A percentile compares a stretch with the other conserved stretches of the same genome.
Conservation (phyloP, 2,797 vertebrate species). For the Vireo griseus region DNA sequence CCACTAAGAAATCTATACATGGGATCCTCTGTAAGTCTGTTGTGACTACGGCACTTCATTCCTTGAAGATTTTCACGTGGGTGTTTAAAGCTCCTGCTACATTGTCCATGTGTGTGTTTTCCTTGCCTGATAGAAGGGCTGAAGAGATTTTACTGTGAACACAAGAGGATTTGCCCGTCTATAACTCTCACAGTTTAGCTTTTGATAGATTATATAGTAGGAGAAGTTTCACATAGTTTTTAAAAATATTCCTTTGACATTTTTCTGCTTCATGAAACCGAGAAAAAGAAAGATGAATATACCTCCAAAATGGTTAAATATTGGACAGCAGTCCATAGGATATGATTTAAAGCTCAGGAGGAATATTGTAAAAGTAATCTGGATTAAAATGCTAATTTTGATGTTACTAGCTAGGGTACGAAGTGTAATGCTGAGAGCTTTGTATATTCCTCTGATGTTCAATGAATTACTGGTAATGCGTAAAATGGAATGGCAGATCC, state of each 20-base stretch:
- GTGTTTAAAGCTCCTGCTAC: not conserved
- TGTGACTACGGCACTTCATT: not conserved
- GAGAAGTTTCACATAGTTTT: not conserved
- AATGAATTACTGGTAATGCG: not conserved
- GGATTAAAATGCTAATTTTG: not conserved
- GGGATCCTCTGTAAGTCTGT: not conserved
- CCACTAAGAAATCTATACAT: not conserved
- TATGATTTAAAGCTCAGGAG: not conserved
- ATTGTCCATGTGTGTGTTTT: not conserved
- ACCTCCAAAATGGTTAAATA: not conserved
- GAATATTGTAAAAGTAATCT: not conserved
- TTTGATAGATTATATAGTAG: not conserved
- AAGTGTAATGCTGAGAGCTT: not conserved
- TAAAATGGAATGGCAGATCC: not conserved
- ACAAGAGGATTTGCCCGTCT: not conserved
- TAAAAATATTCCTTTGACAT: not conserved
- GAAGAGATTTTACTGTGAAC: not conserved
- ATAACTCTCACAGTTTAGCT: not conserved
- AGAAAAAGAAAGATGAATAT: not conserved
- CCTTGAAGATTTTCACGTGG: not conserved
- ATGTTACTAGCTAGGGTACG: rapidly evolving
- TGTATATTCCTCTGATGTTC: not conserved
- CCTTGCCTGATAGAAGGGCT: not conserved
- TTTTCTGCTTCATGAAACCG: not conserved
- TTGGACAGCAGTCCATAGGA: not conserved